Base-by-base conservation (phyloP, 2,113 vertebrate genomes). In the Colius striatus region DNA sequence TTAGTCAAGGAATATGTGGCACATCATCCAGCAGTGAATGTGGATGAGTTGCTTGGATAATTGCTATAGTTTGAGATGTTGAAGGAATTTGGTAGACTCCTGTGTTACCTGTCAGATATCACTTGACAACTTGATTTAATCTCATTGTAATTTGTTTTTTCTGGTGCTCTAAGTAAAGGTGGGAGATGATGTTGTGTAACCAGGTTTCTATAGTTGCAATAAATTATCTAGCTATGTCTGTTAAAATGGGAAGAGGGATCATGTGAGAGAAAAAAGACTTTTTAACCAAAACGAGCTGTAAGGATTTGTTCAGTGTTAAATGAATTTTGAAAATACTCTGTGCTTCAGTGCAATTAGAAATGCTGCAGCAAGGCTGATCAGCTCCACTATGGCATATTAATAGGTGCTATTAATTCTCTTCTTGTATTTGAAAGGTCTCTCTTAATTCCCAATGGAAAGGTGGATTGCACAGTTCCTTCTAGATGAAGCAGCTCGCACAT, bases 111-210 rank as follows among this genome's bases (percentile, higher is more conserved):
- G 32, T 29, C 38, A 71, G 81, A 23, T 61, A 62, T 76, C 87
- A 57, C 36, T 60, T 87, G 80, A 76, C 27, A 58, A 27, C 89
- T 75, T 54, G 45, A 83, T 92, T 89, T 71, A 94, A 83, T 92
- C 51, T 79, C 32, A 29, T 53, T 5, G 0, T n/a, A 14, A 47
- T 70, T 65, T 5, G 53, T 5, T 84, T 87, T 88, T 80, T 30
- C 47, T 86, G 32, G 9, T 85, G 55, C 72, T 90, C 51, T 38
- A 9, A 73, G 51, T 62, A 47, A 61, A 76, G 66, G 54, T 87
- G 81, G 66, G 70, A 78, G 83, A 73, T 92, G 79, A 67, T 21
- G 16, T 10, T 11, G 50, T 51, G 15, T 27, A 38, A 55, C 23
- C 74, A 73, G 81, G 62, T 55, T 92, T 79, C 50, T 60, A n/a